Evolutionary conservation across 2,797 vertebrate species (phyloP).

Genomic region (Limnodromus scolopaceus): DNA sequence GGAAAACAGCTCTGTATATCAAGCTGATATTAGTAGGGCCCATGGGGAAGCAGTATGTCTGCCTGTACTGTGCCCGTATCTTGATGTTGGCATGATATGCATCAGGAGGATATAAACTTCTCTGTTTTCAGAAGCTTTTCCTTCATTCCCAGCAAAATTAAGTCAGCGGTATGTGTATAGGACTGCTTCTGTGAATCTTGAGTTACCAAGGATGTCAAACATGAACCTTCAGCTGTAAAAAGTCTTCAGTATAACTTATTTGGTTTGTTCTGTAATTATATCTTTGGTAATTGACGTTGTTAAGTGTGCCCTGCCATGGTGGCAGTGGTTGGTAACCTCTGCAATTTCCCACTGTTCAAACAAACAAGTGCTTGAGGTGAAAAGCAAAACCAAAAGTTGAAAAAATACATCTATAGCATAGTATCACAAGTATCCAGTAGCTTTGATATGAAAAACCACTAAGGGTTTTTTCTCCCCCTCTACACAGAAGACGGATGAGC

Average conservation of each 20-base stretch:
- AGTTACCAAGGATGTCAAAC: background rate
- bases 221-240: background rate
- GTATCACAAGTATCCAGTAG: background rate
- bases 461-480: too few relatives aligned
- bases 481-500: fast-evolving
- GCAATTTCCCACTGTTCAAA: background rate
- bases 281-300: background rate
- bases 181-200: background rate
- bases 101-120: background rate
- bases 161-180: background rate
- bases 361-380: background rate
- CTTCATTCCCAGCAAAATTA: background rate
- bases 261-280: background rate
- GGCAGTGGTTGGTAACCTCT: background rate
- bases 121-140: background rate
- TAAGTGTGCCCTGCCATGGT: background rate
- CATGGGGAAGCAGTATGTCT: background rate
- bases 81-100: background rate
- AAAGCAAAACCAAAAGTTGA: background rate
- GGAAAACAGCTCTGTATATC: background rate
- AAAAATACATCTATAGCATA: background rate
- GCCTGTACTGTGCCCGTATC: background rate
- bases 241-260: background rate
- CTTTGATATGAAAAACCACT: background rate
- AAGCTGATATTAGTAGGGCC: background rate